These are phyloP conservation scores for Gadopsis marmoratus DNA, from an alignment of 2,797 vertebrate genomes.

Conservation along the genomic window DNA sequence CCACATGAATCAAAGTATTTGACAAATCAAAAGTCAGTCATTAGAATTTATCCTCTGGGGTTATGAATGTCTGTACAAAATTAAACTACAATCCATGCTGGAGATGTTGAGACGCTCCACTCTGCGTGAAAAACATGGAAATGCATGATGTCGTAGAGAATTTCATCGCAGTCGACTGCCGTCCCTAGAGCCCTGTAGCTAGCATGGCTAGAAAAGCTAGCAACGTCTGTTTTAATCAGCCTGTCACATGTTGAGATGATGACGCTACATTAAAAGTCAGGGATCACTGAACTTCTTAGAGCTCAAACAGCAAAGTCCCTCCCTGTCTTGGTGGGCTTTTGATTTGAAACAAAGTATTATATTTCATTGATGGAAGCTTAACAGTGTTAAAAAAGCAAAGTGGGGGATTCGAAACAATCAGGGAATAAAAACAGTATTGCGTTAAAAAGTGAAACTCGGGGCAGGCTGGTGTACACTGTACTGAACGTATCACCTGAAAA, in stretches of 20 bases:
- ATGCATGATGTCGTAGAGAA: neutral
- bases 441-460: neutral
- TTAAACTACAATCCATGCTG: neutral
- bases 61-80: neutral
- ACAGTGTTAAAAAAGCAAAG: neutral
- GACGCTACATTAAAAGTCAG: neutral
- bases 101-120: neutral
- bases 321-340: neutral
- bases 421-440: neutral
- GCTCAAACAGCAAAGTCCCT: neutral
- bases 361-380: neutral
- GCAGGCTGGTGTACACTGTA: neutral
- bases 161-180: neutral
- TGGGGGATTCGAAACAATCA: neutral
- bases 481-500: neutral
- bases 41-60: neutral
- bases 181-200: neutral
- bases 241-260: neutral
- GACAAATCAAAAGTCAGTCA: neutral
- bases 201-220: neutral
- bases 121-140: neutral
- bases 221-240: neutral
- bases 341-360: neutral
- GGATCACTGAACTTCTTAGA: neutral
- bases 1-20: neutral